A percentile compares a stretch with the other conserved stretches of the same genome.
These are phyloP conservation scores for Pristionchus maxplancki DNA, from an alignment of 2,888 invertebrate species.

Conservation along the genomic window DNA sequence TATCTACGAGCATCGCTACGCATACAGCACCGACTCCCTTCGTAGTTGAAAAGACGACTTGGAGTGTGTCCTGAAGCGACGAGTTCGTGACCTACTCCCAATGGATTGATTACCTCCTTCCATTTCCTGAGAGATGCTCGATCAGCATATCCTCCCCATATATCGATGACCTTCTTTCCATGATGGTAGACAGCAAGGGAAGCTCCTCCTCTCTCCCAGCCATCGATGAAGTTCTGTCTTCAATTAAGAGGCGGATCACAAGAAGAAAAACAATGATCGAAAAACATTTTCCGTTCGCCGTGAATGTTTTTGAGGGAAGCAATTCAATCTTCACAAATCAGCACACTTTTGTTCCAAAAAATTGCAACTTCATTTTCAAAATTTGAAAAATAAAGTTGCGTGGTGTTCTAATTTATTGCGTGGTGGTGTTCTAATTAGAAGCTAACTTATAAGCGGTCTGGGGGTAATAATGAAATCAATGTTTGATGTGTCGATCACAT, in stretches of 20 bases:
- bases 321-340: neutral
- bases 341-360: constrained; percentile 24
- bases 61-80: constrained; percentile 62
- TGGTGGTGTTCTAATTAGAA: too few species aligned
- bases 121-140: constrained; percentile 62
- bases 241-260: constrained; percentile 28
- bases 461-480: neutral
- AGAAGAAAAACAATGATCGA: neutral
- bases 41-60: constrained; percentile 68
- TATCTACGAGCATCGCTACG: constrained; percentile 62
- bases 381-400: too few species aligned
- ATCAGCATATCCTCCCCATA: constrained; percentile 70
- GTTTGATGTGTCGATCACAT: neutral
- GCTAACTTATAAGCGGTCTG: too few species aligned
- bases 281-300: neutral
- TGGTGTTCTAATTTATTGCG: too few species aligned
- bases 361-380: neutral
- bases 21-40: constrained; percentile 64
- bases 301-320: neutral
- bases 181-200: constrained; percentile 62
- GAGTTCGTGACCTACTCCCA: neutral
- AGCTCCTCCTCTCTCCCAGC: constrained; percentile 68
- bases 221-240: constrained; percentile 67
- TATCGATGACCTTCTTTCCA: constrained; percentile 67
- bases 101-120: constrained; percentile 56